Evolutionary conservation across 1,140 invertebrate genomes (phyloP).

Genomic region (Drosophila saltans): DNA sequence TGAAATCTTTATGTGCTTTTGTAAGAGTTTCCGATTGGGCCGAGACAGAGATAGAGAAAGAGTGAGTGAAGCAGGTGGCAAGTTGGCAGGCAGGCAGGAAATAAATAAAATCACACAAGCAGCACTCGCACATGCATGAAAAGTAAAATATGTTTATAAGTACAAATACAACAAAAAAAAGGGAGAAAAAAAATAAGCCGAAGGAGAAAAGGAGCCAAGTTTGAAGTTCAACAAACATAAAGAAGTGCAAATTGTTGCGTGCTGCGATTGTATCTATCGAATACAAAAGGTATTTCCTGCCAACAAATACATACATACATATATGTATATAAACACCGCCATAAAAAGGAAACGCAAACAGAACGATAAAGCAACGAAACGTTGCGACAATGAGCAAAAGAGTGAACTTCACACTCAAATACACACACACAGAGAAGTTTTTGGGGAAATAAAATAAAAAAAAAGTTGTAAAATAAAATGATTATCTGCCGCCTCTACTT

Average conservation of each 20-base stretch:
- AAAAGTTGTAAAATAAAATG: slow-evolving; percentile 82
- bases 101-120: slow-evolving; percentile 60
- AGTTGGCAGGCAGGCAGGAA: slow-evolving; percentile 59
- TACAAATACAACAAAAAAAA: slow-evolving; percentile 53
- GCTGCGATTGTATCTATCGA: slow-evolving; percentile 80
- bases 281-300: slow-evolving; percentile 67
- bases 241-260: slow-evolving; percentile 82
- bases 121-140: slow-evolving; percentile 69
- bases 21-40: slow-evolving; percentile 29
- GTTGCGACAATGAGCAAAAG: slow-evolving; percentile 59
- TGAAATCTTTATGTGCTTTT: slow-evolving; percentile 64
- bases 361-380: slow-evolving; percentile 46
- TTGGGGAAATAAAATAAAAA: slow-evolving; percentile 32
- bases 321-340: slow-evolving; percentile 55
- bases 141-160: slow-evolving; percentile 81
- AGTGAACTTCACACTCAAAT: slow-evolving; percentile 39
- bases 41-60: background rate
- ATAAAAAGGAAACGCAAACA: slow-evolving; percentile 59
- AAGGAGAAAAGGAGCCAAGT: slow-evolving; percentile 37
- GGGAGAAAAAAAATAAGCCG: background rate
- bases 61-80: slow-evolving; percentile 48
- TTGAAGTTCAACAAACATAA: slow-evolving; percentile 75
- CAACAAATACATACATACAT: slow-evolving; percentile 60
- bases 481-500: slow-evolving; percentile 67
- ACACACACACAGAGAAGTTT: slow-evolving; percentile 29